Evolutionary conservation across 2,888 invertebrate species (phyloP).

Genomic region (Chorisops tibialis): DNA sequence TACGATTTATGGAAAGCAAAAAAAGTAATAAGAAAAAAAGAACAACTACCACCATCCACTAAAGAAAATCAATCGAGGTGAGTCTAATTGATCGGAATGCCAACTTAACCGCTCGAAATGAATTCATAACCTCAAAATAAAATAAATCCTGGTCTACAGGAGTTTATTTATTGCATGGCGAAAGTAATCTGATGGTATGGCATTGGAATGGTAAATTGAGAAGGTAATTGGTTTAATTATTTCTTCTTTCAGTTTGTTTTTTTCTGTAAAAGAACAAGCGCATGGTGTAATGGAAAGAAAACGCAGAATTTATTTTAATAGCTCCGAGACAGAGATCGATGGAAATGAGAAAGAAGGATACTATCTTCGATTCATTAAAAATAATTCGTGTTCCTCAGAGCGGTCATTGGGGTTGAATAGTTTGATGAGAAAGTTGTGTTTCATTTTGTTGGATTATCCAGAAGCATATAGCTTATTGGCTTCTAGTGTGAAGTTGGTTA

Average conservation of each 20-base stretch:
- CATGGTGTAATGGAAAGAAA: background rate
- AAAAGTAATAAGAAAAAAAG: background rate
- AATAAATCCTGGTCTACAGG: background rate
- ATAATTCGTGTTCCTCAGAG: too few species aligned
- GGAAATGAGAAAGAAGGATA: background rate
- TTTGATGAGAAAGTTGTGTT: too few species aligned
- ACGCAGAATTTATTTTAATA: background rate
- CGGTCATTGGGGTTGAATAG: too few species aligned
- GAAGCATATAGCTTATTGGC: too few species aligned
- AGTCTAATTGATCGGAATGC: conserved; percentile 11
- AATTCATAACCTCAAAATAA: conserved; percentile 19
- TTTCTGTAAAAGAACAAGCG: background rate
- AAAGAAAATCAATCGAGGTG: background rate
- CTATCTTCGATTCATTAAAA: background rate
- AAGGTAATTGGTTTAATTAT: conserved; percentile 10
- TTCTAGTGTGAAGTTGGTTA: too few species aligned
- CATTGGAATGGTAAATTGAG: background rate
- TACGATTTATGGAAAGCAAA: conserved; percentile 5
- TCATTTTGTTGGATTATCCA: too few species aligned
- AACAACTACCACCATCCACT: background rate
- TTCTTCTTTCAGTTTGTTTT: background rate
- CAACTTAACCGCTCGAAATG: conserved; percentile 9
- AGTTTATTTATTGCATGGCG: background rate
- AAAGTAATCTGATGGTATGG: background rate
- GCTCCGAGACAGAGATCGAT: background rate